Evolutionary conservation across 2,888 invertebrate species (phyloP).

Genomic region (Epinotia bilunana): DNA sequence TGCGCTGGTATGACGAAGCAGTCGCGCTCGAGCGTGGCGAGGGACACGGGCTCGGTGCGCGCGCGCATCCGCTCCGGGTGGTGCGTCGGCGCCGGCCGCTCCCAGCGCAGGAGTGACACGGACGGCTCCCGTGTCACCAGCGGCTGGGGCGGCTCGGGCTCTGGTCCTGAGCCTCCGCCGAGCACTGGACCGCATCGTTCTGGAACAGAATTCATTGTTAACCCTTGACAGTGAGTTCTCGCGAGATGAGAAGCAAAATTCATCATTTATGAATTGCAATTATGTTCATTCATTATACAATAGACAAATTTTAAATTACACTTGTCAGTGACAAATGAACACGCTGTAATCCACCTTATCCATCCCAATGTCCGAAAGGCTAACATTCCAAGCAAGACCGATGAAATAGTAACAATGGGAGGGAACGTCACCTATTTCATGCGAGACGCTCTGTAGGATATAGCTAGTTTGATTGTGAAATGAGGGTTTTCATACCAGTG

Average conservation of each 20-base stretch:
- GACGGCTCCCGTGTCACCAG: slow-evolving; percentile 88
- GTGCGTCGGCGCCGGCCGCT: slow-evolving; percentile 73
- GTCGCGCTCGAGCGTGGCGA: slow-evolving; percentile 93
- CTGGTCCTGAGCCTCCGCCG: slow-evolving; percentile 85
- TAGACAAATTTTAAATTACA: no score
- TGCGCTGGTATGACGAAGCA: slow-evolving; percentile 97
- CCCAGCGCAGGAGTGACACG: slow-evolving; percentile 84
- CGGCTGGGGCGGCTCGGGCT: slow-evolving; percentile 89
- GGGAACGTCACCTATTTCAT: neutral
- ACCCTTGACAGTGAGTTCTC: neutral
- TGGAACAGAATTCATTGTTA: slow-evolving; percentile 65
- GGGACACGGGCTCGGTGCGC: slow-evolving; percentile 88
- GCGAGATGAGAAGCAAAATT: no score
- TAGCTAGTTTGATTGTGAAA: neutral
- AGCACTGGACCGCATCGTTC: slow-evolving; percentile 90
- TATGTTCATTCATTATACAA: no score
- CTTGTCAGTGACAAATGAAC: no score
- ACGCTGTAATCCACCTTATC: no score
- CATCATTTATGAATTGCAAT: no score
- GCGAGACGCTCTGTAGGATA: neutral
- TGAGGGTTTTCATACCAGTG: neutral
- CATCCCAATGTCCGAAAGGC: neutral
- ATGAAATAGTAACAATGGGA: neutral
- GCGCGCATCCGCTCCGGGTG: slow-evolving; percentile 64
- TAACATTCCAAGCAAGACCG: neutral